These are phyloP conservation scores for Helicoverpa armigera DNA, from an alignment of 1,140 invertebrate species.

Conservation along the genomic window DNA sequence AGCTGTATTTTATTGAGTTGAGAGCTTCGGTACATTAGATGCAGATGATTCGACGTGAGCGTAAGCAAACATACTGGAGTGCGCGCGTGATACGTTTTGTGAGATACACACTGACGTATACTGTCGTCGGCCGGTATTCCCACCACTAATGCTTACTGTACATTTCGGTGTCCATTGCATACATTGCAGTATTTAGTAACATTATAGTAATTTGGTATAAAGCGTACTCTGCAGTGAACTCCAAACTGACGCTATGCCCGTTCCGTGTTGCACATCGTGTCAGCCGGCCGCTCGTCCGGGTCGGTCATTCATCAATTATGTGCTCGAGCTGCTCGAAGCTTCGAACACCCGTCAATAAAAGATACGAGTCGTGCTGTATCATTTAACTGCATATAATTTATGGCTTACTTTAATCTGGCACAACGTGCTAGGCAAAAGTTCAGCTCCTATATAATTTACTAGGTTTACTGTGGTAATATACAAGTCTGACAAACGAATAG, in stretches of 20 bases:
- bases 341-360: conserved; percentile 44
- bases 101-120: conserved; percentile 37
- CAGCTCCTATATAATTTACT: conserved; percentile 30
- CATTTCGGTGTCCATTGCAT: background rate
- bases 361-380: conserved; percentile 41
- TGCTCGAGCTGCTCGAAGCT: conserved; percentile 25
- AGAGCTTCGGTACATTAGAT: conserved; percentile 44
- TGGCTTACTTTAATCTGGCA: conserved; percentile 38
- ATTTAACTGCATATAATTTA: conserved; percentile 46
- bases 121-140: conserved; percentile 19
- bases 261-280: background rate
- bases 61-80: conserved; percentile 43
- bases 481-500: conserved; percentile 37
- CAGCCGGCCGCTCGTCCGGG: background rate
- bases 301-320: conserved; percentile 41
- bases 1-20: conserved; percentile 37
- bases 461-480: conserved; percentile 19
- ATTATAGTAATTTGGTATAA: background rate
- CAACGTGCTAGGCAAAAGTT: conserved; percentile 22
- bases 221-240: background rate
- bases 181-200: conserved; percentile 22
- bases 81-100: conserved; percentile 40
- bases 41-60: conserved; percentile 42
- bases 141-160: background rate
- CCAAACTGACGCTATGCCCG: background rate